A percentile compares a stretch with the other conserved stretches of the same genome.
Conservation (phyloP, 2,113 vertebrate genomes). For the Zootoca vivipara region DNA sequence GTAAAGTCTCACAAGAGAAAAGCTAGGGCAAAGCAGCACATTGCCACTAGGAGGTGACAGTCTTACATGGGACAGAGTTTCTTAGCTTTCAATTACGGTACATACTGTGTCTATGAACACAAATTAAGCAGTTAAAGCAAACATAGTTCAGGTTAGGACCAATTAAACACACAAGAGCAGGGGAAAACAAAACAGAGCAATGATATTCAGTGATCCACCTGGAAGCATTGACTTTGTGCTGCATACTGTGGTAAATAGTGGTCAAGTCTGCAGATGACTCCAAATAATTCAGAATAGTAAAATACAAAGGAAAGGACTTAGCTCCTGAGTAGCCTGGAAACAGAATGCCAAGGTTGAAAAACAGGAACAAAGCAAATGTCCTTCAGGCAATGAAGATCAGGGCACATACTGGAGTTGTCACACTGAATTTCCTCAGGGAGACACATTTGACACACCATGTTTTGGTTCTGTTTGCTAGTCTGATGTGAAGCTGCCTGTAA, state of each 20-base stretch:
- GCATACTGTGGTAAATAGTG: not conserved
- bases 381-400: constrained; percentile 69
- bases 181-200: not conserved
- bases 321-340: not conserved
- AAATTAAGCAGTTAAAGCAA: not conserved
- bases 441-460: constrained; percentile 63
- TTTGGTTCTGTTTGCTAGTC: constrained; percentile 55
- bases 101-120: not conserved
- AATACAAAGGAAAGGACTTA: constrained; percentile 12
- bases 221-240: not conserved
- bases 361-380: constrained; percentile 38
- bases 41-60: constrained; percentile 11
- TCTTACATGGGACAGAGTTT: not conserved
- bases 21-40: not conserved
- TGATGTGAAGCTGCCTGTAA: constrained; percentile 23
- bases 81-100: not conserved
- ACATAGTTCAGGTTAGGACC: not conserved
- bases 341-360: constrained; percentile 35
- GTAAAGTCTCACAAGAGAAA: not conserved
- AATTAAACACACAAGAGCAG: not conserved
- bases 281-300: not conserved
- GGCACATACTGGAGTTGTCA: constrained; percentile 68
- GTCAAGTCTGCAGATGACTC: not conserved
- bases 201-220: not conserved
- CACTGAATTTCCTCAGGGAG: constrained; percentile 67